Evolutionary conservation across 2,797 vertebrate species (phyloP).

Genomic region (Ammospiza maritima): DNA sequence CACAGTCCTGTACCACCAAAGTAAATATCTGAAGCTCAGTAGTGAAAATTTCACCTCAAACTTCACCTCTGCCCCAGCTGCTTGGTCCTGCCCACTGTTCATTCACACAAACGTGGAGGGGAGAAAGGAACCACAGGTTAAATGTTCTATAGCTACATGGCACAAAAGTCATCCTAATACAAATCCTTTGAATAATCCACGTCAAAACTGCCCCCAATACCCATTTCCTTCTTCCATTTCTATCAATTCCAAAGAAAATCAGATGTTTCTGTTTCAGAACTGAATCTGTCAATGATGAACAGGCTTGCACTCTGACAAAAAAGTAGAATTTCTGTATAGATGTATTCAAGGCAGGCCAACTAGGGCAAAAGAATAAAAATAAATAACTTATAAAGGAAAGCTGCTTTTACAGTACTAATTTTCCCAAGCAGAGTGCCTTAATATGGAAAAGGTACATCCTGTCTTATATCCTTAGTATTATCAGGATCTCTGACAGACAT

Average conservation of each 20-base stretch:
- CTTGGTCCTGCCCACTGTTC: neutral
- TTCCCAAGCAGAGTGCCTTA: neutral
- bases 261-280: neutral
- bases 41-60: neutral
- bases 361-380: neutral
- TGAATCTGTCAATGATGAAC: neutral
- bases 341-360: neutral
- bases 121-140: neutral
- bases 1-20: neutral
- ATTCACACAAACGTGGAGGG: neutral
- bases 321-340: neutral
- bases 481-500: neutral
- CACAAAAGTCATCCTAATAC: neutral
- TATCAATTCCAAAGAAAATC: neutral
- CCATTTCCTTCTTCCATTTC: neutral
- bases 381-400: neutral
- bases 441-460: neutral
- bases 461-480: neutral
- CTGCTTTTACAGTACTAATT: neutral
- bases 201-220: fast-evolving
- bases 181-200: neutral
- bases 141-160: neutral
- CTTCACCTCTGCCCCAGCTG: neutral
- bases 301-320: neutral
- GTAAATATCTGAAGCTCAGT: neutral